phyloP scores from a whole-genome alignment of 2,888 invertebrate genomes.

The Leucoma salicis region DNA sequence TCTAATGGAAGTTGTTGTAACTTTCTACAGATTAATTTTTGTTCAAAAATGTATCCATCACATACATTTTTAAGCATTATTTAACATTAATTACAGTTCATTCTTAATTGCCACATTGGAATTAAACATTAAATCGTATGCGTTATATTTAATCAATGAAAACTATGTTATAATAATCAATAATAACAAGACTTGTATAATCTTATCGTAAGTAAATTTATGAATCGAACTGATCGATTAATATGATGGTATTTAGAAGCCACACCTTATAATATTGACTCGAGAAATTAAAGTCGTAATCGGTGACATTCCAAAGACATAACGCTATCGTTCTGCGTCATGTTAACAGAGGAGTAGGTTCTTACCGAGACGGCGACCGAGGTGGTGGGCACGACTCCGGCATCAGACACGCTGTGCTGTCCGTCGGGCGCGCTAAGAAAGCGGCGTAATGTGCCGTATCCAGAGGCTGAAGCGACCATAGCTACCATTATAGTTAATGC shows the following conservation, averaged over 20 bases:
- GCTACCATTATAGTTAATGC: slow-evolving; percentile 68
- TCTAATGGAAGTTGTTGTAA: slow-evolving; percentile 48
- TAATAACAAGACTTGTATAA: slow-evolving; percentile 9
- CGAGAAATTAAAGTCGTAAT: slow-evolving; percentile 43
- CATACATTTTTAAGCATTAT: slow-evolving; percentile 10
- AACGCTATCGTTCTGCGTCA: slow-evolving; percentile 41
- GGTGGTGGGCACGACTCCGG: slow-evolving; percentile 59
- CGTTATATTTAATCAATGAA: slow-evolving; percentile 4
- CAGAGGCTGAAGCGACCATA: slow-evolving; percentile 77
- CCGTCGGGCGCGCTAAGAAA: slow-evolving; percentile 76
- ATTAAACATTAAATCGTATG: slow-evolving; percentile 4
- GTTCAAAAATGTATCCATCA: slow-evolving; percentile 10
- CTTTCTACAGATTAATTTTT: slow-evolving; percentile 51
- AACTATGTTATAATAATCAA: not conserved
- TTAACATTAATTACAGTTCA: slow-evolving; percentile 4
- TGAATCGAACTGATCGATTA: slow-evolving; percentile 37
- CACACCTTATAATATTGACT: slow-evolving; percentile 45
- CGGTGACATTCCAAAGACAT: slow-evolving; percentile 57
- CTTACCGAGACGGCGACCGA: slow-evolving; percentile 78
- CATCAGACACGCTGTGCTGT: slow-evolving; percentile 50
- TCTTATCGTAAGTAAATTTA: slow-evolving; percentile 36
- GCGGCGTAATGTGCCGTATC: slow-evolving; percentile 77
- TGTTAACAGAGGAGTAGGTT: slow-evolving; percentile 16
- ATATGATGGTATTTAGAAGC: slow-evolving; percentile 14
- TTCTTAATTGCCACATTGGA: slow-evolving; percentile 1